Evolutionary conservation across 2,113 vertebrate genomes (phyloP).

Genomic region (Morphnarchus princeps): DNA sequence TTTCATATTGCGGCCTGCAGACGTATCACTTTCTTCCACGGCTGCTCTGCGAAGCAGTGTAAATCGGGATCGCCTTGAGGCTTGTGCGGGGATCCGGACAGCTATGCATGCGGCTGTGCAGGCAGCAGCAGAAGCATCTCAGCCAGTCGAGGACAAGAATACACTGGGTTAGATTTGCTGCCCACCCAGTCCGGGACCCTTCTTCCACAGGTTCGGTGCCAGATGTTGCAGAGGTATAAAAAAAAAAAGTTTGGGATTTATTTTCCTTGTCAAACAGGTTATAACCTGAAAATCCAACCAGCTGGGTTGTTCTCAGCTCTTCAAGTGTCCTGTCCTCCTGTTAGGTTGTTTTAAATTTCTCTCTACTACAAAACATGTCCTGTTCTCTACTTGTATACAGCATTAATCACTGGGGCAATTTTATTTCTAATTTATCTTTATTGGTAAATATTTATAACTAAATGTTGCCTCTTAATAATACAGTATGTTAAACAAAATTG

Average conservation of each 20-base stretch:
- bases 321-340: neutral
- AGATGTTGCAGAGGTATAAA: too few relatives aligned
- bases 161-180: neutral
- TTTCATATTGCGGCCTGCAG: neutral
- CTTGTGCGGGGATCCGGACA: neutral
- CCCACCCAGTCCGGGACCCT: accelerated
- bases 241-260: neutral
- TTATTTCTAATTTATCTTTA: neutral
- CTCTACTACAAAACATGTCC: neutral
- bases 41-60: neutral
- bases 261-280: neutral
- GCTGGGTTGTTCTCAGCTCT: neutral
- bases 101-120: too few relatives aligned
- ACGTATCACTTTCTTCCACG: accelerated
- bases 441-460: neutral
- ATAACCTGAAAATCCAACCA: neutral
- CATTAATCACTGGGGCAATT: neutral
- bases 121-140: neutral
- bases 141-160: neutral
- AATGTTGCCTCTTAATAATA: neutral
- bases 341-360: neutral
- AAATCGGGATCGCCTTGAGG: too few relatives aligned
- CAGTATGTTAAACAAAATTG: neutral
- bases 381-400: neutral
- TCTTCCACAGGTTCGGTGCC: neutral